Evolutionary conservation across 2,888 invertebrate species (phyloP).

Genomic region (Tenthredo mesomela): DNA sequence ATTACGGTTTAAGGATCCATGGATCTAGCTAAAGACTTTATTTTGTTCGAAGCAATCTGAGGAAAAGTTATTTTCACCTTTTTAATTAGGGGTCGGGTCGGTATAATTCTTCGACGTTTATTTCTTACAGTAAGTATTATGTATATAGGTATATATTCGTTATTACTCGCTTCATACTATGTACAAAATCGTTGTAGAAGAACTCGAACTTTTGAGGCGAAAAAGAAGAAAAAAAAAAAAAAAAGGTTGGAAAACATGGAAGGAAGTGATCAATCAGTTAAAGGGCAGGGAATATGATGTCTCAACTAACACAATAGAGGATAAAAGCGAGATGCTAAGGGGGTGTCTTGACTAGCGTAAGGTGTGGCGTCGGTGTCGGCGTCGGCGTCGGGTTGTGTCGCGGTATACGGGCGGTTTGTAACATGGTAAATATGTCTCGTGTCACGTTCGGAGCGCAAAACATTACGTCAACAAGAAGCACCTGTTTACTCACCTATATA

Average conservation of each 20-base stretch:
- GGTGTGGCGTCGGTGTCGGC: not conserved
- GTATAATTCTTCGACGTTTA: not conserved
- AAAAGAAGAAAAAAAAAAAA: not conserved
- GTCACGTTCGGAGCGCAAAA: slow-evolving; percentile 32
- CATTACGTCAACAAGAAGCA: slow-evolving; percentile 41
- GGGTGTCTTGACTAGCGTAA: slow-evolving; percentile 14
- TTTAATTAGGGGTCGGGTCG: not conserved
- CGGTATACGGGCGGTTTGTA: not conserved
- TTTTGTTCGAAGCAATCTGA: not conserved
- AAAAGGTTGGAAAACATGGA: not conserved
- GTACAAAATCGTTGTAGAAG: not conserved
- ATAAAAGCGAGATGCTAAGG: slow-evolving; percentile 1
- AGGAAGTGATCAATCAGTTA: slow-evolving; percentile 28
- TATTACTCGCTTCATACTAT: not conserved
- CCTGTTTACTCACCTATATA: slow-evolving; percentile 2
- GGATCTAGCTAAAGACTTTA: not conserved
- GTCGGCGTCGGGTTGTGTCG: not conserved
- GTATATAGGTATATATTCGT: too few relatives aligned
- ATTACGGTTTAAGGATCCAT: not conserved
- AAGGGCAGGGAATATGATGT: slow-evolving; percentile 7
- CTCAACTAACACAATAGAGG: slow-evolving; percentile 22
- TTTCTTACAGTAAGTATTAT: not conserved
- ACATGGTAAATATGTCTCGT: slow-evolving; percentile 41
- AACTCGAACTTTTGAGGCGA: not conserved
- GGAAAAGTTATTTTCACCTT: not conserved